Evolutionary conservation across 2,888 invertebrate species (phyloP).

Genomic region (Diaprepes abbreviatus): DNA sequence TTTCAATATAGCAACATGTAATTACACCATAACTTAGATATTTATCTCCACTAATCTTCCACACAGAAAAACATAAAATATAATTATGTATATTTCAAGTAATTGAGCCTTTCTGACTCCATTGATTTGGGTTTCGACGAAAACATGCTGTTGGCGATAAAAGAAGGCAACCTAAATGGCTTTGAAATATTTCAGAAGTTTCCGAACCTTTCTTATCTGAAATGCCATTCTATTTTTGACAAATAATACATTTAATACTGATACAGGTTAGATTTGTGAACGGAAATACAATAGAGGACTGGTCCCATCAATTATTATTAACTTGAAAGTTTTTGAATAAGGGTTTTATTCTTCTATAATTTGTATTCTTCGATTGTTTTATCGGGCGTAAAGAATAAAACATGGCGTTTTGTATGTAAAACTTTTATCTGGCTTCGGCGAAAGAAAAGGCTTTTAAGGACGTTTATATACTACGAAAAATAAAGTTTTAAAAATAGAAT

Average conservation of each 20-base stretch:
- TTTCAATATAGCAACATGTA: too few relatives aligned
- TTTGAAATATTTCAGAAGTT: not conserved
- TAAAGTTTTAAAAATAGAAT: too few relatives aligned
- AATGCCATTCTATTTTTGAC: conserved; percentile 21
- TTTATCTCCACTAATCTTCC: not conserved
- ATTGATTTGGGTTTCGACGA: not conserved
- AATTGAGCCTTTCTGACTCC: not conserved
- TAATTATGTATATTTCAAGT: not conserved
- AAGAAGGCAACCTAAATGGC: not conserved
- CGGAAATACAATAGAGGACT: conserved; percentile 2
- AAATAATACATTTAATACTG: conserved; percentile 24
- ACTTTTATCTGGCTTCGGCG: not conserved
- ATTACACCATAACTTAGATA: not conserved
- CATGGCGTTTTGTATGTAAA: not conserved
- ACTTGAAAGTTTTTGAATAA: conserved; percentile 7
- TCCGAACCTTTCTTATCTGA: conserved; percentile 15
- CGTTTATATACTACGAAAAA: too few relatives aligned
- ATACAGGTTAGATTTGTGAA: conserved; percentile 20
- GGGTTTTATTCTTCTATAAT: not conserved
- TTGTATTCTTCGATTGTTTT: conserved; percentile 5
- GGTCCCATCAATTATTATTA: conserved; percentile 5
- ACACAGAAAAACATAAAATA: not conserved
- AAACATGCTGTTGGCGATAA: not conserved
- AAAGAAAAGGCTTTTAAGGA: too few relatives aligned
- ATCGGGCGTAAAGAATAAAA: not conserved